These are phyloP conservation scores for Xerus rutilus DNA, from an alignment of 2,797 vertebrate genomes.

Conservation along the genomic window DNA sequence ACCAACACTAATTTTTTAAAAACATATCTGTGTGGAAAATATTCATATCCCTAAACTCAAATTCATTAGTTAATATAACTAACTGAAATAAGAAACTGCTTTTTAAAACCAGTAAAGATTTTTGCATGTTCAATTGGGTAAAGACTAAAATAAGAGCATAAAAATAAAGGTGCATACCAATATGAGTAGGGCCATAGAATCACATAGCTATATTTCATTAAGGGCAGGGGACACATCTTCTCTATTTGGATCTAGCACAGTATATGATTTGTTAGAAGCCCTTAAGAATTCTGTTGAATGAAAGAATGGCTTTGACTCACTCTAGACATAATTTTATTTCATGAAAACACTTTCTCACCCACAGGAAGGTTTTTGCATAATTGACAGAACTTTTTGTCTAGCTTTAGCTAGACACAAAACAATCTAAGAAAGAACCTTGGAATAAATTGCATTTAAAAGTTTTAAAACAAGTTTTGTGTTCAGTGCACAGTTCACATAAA, in stretches of 20 bases:
- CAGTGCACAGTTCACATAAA: not conserved
- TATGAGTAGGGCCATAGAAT: not conserved
- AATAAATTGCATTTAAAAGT: not conserved
- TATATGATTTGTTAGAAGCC: not conserved
- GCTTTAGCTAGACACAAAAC: conserved; percentile 2
- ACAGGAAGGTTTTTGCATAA: conserved; percentile 6
- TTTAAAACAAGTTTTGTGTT: conserved; percentile 43
- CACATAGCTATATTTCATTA: not conserved
- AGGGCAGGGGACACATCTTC: not conserved
- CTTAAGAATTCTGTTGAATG: conserved; percentile 12
- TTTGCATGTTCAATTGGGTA: not conserved
- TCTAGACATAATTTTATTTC: not conserved
- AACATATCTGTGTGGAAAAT: not conserved
- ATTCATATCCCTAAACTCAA: not conserved
- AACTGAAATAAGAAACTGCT: not conserved
- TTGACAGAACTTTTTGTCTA: conserved; percentile 38
- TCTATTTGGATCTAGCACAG: not conserved
- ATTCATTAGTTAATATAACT: not conserved
- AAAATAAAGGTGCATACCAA: not conserved
- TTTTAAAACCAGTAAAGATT: not conserved
- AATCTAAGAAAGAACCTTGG: not conserved
- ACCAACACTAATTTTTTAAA: not conserved
- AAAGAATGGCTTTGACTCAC: not conserved
- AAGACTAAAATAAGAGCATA: not conserved
- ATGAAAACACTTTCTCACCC: conserved; percentile 36